These are phyloP conservation scores for Coptodon bakossiorum DNA, from an alignment of 2,113 vertebrate genomes.

Conservation along the genomic window DNA sequence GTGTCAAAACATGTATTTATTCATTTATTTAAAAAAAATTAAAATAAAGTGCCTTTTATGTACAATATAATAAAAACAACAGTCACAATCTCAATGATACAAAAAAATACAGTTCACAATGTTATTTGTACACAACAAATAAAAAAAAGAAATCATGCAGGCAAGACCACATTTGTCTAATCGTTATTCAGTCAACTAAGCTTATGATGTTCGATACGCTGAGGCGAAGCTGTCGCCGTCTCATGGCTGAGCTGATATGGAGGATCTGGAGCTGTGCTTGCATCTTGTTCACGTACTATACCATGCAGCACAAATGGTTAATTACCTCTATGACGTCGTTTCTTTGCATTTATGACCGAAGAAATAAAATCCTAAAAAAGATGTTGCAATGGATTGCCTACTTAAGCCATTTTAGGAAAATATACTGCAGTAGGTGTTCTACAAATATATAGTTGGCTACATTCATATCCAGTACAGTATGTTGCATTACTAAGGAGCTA, in stretches of 20 bases:
- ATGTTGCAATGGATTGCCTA: conserved; percentile 1
- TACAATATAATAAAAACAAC: conserved; percentile 77
- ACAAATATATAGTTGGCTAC: conserved; percentile 47
- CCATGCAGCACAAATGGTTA: conserved; percentile 28
- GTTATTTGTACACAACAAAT: conserved; percentile 68
- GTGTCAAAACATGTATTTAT: conserved; percentile 67
- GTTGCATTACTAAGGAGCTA: conserved; percentile 42
- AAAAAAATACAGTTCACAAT: conserved; percentile 72
- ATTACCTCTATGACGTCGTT: conserved; percentile 3
- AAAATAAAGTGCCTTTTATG: conserved; percentile 78
- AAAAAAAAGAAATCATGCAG: conserved; percentile 62
- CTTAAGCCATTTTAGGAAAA: conserved; percentile 31
- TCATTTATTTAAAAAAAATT: conserved; percentile 71
- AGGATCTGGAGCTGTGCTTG: conserved; percentile 31
- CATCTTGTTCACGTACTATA: conserved; percentile 17
- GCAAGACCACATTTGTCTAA: conserved; percentile 70
- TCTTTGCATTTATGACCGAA: not conserved
- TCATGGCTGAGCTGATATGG: conserved; percentile 4
- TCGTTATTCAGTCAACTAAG: conserved; percentile 58
- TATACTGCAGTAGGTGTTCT: conserved; percentile 16
- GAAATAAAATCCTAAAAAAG: not conserved
- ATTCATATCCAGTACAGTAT: conserved; percentile 59
- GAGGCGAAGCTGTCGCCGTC: conserved; percentile 27
- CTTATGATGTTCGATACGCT: conserved; percentile 15
- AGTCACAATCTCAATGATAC: conserved; percentile 71